phyloP scores from a whole-genome alignment of 2,888 invertebrate species.

The Pinctada fucata region DNA sequence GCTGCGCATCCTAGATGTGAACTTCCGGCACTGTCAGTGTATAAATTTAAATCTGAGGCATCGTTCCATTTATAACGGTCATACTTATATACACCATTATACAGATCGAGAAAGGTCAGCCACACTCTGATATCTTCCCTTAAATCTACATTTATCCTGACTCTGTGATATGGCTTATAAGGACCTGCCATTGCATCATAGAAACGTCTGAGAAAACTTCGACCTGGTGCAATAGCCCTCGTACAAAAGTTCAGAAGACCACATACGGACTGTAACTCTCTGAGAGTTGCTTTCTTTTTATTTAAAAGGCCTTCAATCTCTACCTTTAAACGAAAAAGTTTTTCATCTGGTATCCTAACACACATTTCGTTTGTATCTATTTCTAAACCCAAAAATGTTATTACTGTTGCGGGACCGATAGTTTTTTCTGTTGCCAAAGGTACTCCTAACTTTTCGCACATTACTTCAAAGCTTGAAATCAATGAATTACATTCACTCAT shows the following conservation, averaged over 20 bases:
- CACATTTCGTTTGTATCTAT: not conserved
- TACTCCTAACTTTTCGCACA: not conserved
- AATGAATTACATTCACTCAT: not conserved
- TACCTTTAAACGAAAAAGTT: not conserved
- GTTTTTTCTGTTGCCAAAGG: conserved; percentile 9
- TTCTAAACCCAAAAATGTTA: conserved; percentile 8
- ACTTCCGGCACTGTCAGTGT: conserved; percentile 20
- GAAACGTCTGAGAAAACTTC: conserved; percentile 3
- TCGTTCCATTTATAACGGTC: not conserved
- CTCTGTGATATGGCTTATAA: not conserved
- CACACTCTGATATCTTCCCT: conserved; percentile 10
- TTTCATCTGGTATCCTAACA: not conserved
- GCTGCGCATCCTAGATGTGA: conserved; percentile 20
- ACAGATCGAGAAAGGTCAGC: conserved; percentile 1
- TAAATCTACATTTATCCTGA: not conserved
- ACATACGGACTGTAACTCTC: not conserved
- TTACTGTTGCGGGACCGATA: not conserved
- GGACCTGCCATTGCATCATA: not conserved
- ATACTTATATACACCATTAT: conserved; percentile 4
- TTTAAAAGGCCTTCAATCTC: not conserved
- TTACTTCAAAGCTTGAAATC: not conserved
- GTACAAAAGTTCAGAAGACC: conserved; percentile 11
- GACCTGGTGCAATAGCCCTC: conserved; percentile 1
- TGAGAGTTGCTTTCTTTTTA: not conserved
- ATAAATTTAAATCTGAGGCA: not conserved